Evolutionary conservation across 2,797 vertebrate species (phyloP).

Genomic region (Myioborus miniatus): DNA sequence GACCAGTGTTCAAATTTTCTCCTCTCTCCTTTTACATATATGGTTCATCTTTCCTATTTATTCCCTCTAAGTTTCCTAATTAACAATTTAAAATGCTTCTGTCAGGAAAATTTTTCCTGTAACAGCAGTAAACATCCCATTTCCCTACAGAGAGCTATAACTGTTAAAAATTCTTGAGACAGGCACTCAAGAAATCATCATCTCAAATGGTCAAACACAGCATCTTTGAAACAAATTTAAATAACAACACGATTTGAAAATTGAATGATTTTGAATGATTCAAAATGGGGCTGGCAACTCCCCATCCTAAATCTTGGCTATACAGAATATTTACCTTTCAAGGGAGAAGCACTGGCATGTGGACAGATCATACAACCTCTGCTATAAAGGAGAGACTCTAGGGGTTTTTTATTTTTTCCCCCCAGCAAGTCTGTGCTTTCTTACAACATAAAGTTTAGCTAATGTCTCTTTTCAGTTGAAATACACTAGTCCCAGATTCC

Average conservation of each 20-base stretch:
- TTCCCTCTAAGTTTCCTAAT: constrained; percentile 7
- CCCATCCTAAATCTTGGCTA: background rate
- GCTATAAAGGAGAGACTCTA: background rate
- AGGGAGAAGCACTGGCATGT: background rate
- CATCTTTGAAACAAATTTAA: background rate
- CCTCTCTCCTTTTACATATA: background rate
- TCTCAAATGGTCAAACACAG: background rate
- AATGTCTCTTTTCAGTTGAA: background rate
- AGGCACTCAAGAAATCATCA: background rate
- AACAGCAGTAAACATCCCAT: background rate
- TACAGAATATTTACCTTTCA: background rate
- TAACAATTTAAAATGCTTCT: constrained; percentile 31
- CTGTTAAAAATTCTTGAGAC: background rate
- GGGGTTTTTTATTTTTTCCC: rapidly evolving
- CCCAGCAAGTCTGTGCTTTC: background rate
- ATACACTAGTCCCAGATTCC: background rate
- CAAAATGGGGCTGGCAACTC: background rate
- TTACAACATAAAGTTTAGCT: background rate
- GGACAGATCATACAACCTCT: background rate
- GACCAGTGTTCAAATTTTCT: background rate
- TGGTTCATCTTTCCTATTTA: constrained; percentile 11
- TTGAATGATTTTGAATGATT: background rate
- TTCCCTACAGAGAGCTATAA: background rate
- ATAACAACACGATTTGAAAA: background rate
- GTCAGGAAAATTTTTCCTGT: background rate